Evolutionary conservation across 1,140 invertebrate genomes (phyloP).

Genomic region (Heliconius hermathena): DNA sequence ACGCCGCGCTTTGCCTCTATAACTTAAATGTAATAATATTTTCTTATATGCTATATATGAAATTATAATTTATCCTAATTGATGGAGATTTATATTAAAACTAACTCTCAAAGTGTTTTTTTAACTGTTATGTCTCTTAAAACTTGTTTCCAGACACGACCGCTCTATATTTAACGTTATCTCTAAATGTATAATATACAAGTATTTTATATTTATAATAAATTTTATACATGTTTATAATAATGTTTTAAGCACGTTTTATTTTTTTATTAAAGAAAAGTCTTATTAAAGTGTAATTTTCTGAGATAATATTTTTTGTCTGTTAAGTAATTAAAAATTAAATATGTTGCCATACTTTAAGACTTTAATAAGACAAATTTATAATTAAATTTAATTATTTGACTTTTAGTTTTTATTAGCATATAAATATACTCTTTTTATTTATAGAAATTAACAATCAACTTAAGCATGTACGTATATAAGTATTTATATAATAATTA

Average conservation of each 20-base stretch:
- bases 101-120: neutral
- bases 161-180: slow-evolving; percentile 12
- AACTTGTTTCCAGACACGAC: slow-evolving; percentile 24
- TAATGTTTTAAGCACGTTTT: neutral
- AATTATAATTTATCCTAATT: neutral
- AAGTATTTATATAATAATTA: slow-evolving; percentile 42
- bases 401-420: slow-evolving; percentile 19
- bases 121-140: neutral
- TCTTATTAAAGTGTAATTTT: neutral
- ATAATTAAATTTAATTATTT: slow-evolving; percentile 16
- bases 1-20: no score
- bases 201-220: neutral
- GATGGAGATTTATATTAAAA: neutral
- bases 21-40: neutral
- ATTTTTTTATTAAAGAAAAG: neutral
- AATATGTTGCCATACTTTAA: neutral
- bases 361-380: neutral
- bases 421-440: slow-evolving; percentile 41
- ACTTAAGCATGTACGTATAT: slow-evolving; percentile 48
- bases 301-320: neutral
- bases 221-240: neutral
- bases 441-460: slow-evolving; percentile 55
- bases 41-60: no score
- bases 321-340: neutral
- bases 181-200: neutral